Evolutionary conservation across 2,113 vertebrate genomes (phyloP), one percentile per base, ranked within the genome.

Genomic region (Pyxicephalus adspersus): DNA sequence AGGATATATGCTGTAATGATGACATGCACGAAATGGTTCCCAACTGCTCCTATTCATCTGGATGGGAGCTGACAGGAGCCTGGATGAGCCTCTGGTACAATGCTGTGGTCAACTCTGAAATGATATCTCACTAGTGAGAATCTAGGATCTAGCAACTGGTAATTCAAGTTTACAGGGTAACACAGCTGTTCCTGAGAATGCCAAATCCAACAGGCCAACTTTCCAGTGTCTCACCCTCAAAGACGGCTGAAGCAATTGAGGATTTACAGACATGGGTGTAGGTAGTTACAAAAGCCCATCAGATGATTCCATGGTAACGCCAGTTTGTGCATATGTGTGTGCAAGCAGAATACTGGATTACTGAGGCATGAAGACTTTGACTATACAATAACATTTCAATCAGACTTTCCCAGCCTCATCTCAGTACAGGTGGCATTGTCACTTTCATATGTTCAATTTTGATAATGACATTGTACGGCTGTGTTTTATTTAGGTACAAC

Each of bases 191-290:
- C 55, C n/a, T 7, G 20, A n/a, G 11, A 29, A 3, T 50, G 66
- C 77, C 77, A 80, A 63, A 63, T 34, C 66, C 77, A 80, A 80
- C 77, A 80, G 68, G 77, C 18, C 66, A 71, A 52, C 63, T 71
- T 80, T 61, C 77, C 65, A 58, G 50, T 22, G 77, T 60, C 77
- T 80, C 77, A 57, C 67, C 54, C 57, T 38, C 34, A 55, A 77
- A 64, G 26, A 28, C 5, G n/a, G 66, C 63, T 45, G 66, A 51
- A 71, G 65, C 58, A 61, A 80, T 38, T 31, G 77, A 23, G 52
- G 66, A 51, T 57, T 51, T 31, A 28, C 16, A 77, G 16, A 25
- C 75, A 29, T 54, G 50, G 25, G 28, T 77, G 61, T 23, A 77
- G 63, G 25, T 54, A 29, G 50, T 23, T 64, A 23, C 34, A 64